Base-by-base conservation (phyloP, 1,140 invertebrate genomes). In the Notospermus geniculatus region DNA sequence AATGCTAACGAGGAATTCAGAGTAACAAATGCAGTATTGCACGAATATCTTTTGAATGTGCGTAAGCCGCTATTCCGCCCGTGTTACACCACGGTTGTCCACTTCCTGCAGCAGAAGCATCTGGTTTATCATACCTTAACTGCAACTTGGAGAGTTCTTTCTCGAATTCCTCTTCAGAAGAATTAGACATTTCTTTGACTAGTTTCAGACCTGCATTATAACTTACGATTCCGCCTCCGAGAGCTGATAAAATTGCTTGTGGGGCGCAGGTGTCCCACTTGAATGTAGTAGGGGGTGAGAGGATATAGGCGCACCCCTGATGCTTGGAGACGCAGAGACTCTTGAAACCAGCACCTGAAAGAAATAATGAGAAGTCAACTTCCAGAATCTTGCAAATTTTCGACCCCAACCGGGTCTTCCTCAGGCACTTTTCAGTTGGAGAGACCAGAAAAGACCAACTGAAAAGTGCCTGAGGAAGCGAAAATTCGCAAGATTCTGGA, bases 281-380 rank as follows among this genome's bases (percentile, higher is more conserved):
- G 70, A 86, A 93, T 17, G 90, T 92, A 9, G 72, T 76, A 30
- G 65, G 69, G 69, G 89, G 90, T 11, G 90, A 89, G 1, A 95
- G 82, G 52, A 95, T 77, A 75, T 94, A 96, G 25, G 87, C 87
- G 73, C 88, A 86, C 0, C 87, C 89, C 43, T 87, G 80, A 56
- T 89, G 88, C 63, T 86, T 74, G 62, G 88, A 87, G 0, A 94
- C 90, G 72, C 87, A 88, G 7, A 96, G 75, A 22, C 92, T 83
- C 80, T 97, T 97, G 76, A 95, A 90, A 0, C 94, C 94, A 53
- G 92, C 93, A 15, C 93, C 94, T 15, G 91, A 85, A 1, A 87
- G n/a, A n/a, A n/a, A n/a, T n/a, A n/a, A n/a, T n/a, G n/a, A n/a
- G n/a, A n/a, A n/a, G n/a, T n/a, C n/a, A n/a, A n/a, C n/a, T n/a